phyloP scores from a whole-genome alignment of 2,888 invertebrate genomes.

The Nymphalis c-album region DNA sequence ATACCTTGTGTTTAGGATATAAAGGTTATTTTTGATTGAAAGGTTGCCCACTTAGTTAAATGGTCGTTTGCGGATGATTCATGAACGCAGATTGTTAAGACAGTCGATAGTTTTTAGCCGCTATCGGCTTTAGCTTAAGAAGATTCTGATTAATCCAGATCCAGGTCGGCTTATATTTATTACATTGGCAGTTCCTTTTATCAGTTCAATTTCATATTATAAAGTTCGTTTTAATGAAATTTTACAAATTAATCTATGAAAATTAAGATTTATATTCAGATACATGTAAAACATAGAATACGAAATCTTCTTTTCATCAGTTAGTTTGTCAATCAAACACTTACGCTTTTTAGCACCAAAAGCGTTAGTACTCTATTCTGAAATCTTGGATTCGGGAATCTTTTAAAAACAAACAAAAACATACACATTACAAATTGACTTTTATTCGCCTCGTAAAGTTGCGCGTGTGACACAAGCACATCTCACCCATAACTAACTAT shows the following conservation, averaged over 20 bases:
- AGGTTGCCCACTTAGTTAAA: not conserved
- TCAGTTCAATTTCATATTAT: not conserved
- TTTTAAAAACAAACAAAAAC: too few relatives aligned
- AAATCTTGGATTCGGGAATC: too few relatives aligned
- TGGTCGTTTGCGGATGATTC: conserved; percentile 15
- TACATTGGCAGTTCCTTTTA: conserved; percentile 3
- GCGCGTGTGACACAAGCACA: too few relatives aligned
- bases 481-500: too few relatives aligned
- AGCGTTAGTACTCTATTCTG: too few relatives aligned
- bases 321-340: too few relatives aligned
- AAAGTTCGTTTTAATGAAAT: not conserved
- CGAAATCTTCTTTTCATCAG: too few relatives aligned
- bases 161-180: not conserved
- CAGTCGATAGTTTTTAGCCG: conserved; percentile 18
- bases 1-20: not conserved
- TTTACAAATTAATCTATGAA: not conserved
- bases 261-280: not conserved
- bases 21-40: conserved; percentile 1
- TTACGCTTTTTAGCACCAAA: too few relatives aligned
- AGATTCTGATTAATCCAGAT: conserved; percentile 11
- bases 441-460: too few relatives aligned
- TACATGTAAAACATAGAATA: not conserved
- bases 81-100: conserved; percentile 14
- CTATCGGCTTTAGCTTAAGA: conserved; percentile 22
- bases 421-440: too few relatives aligned